These are phyloP conservation scores for Choloepus hoffmanni DNA, from an alignment of 2,113 vertebrate genomes.

Conservation along the genomic window DNA sequence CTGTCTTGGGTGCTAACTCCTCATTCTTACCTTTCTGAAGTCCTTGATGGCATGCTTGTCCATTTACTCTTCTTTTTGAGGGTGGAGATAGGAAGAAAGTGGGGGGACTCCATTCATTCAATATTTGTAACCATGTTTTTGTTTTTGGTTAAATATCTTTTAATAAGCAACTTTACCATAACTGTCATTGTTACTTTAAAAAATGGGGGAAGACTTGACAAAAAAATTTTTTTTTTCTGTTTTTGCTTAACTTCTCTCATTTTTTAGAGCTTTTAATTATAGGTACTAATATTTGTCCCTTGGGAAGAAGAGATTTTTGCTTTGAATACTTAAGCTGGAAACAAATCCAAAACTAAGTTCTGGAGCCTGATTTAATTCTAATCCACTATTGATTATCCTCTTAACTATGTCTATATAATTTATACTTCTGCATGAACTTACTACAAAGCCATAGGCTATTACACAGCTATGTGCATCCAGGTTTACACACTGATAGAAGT, in stretches of 20 bases:
- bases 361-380: constrained; percentile 32
- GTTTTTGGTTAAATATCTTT: background rate
- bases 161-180: background rate
- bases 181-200: constrained; percentile 21
- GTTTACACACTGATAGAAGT: background rate
- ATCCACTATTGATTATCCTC: background rate
- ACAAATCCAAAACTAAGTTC: background rate
- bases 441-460: background rate
- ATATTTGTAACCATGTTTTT: constrained; percentile 34
- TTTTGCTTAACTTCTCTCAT: constrained; percentile 3
- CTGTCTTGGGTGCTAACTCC: background rate
- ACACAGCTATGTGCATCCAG: no score
- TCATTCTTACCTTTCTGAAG: background rate
- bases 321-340: constrained; percentile 16
- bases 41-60: background rate
- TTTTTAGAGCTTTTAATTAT: constrained; percentile 22
- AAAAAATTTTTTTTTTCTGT: background rate
- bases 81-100: background rate
- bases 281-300: background rate
- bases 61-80: background rate
- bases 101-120: background rate
- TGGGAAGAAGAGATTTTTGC: background rate
- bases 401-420: background rate
- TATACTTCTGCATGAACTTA: background rate
- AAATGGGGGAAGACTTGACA: background rate